Percentiles rank a stretch among this genome's conserved stretches.
Conservation (phyloP, 2,888 invertebrate genomes). For the Brachynemurus nebulosus region DNA sequence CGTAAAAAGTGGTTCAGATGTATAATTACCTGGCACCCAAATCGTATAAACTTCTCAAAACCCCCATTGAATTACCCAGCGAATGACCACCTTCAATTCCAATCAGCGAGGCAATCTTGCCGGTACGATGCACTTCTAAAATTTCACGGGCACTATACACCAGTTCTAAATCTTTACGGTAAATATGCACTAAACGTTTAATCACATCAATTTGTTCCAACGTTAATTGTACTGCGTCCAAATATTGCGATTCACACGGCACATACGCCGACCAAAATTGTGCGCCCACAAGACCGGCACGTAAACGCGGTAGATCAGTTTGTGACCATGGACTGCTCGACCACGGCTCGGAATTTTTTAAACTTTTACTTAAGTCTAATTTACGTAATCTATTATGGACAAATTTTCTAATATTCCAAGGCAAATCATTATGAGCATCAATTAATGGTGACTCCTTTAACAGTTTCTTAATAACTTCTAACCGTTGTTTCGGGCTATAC, state of each 20-base stretch:
- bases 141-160: slow-evolving; percentile 58
- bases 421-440: slow-evolving; percentile 76
- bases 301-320: slow-evolving; percentile 77
- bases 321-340: slow-evolving; percentile 80
- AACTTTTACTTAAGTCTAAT: slow-evolving; percentile 49
- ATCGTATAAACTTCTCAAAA: slow-evolving; percentile 76
- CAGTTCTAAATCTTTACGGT: slow-evolving; percentile 56
- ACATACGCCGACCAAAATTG: slow-evolving; percentile 88
- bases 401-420: slow-evolving; percentile 81
- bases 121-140: slow-evolving; percentile 54
- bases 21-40: slow-evolving; percentile 51
- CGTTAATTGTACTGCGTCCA: slow-evolving; percentile 72
- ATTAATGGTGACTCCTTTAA: slow-evolving; percentile 55
- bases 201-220: slow-evolving; percentile 80
- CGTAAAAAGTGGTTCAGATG: too few species aligned
- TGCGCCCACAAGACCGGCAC: slow-evolving; percentile 73
- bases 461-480: slow-evolving; percentile 49
- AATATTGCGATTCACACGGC: slow-evolving; percentile 69
- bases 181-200: slow-evolving; percentile 55
- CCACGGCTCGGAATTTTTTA: slow-evolving; percentile 65
- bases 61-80: slow-evolving; percentile 77
- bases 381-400: slow-evolving; percentile 64
- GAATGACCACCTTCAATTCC: slow-evolving; percentile 90
- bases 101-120: slow-evolving; percentile 75
- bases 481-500: slow-evolving; percentile 42